Percentiles rank a stretch among this genome's conserved stretches.
These are phyloP conservation scores for Tetramorium alpestre DNA, from an alignment of 1,140 invertebrate genomes.

Conservation along the genomic window DNA sequence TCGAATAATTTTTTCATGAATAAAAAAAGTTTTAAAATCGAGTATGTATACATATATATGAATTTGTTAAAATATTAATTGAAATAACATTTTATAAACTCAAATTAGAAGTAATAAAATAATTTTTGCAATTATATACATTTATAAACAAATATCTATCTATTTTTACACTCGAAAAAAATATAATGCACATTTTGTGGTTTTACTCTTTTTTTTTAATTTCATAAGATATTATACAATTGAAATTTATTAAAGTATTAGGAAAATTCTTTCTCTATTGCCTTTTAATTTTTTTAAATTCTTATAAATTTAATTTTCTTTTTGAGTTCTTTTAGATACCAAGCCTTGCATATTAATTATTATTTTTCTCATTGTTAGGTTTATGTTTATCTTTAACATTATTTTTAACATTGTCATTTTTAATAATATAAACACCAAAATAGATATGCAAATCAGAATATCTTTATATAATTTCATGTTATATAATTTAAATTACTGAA, in stretches of 20 bases:
- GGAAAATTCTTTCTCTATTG: not conserved
- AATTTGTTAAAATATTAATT: not conserved
- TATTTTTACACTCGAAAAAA: not conserved
- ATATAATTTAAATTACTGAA: not conserved
- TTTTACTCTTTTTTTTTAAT: not conserved
- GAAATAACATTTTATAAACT: not conserved
- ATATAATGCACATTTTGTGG: not conserved
- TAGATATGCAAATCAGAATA: not conserved
- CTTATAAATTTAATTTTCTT: too few relatives aligned
- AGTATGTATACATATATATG: not conserved
- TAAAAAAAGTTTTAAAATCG: not conserved
- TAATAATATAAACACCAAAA: not conserved
- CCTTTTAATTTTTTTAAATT: not conserved
- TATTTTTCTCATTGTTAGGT: not conserved
- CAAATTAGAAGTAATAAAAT: not conserved
- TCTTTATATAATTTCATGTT: not conserved
- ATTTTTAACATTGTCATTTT: not conserved
- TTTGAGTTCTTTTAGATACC: not conserved
- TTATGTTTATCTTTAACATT: not conserved
- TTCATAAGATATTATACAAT: not conserved
- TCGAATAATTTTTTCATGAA: not conserved
- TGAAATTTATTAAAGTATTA: not conserved
- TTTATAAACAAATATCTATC: not conserved
- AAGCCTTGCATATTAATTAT: not conserved
- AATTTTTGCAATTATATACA: not conserved